Percentiles rank a stretch among this genome's conserved stretches.
phyloP scores from a whole-genome alignment of 2,888 invertebrate genomes.

The Oscheius sp. region DNA sequence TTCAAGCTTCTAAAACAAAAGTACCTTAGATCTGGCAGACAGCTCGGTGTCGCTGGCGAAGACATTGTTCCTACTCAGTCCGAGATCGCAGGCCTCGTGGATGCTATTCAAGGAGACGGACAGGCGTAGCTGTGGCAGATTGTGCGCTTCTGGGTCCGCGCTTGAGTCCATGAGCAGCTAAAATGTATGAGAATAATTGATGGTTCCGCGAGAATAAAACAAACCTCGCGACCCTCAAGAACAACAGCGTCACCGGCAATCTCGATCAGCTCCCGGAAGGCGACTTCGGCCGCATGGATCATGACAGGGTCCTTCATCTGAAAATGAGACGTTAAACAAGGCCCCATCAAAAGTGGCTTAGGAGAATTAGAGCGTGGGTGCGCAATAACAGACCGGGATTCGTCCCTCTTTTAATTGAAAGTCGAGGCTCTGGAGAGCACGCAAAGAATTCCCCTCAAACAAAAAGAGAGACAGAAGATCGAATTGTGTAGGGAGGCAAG shows the following conservation, averaged over 20 bases:
- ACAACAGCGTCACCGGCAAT: slow-evolving; percentile 14
- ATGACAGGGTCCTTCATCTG: slow-evolving; percentile 32
- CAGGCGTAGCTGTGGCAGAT: slow-evolving; percentile 17
- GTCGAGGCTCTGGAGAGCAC: background rate
- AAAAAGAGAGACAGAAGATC: slow-evolving; percentile 4
- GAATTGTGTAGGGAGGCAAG: background rate
- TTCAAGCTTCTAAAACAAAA: no score
- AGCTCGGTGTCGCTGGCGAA: slow-evolving; percentile 33
- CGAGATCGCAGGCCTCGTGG: slow-evolving; percentile 20
- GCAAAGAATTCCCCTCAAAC: background rate
- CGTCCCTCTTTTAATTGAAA: background rate
- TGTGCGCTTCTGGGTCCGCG: slow-evolving; percentile 32
- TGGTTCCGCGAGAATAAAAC: slow-evolving; percentile 10
- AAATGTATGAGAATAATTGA: slow-evolving; percentile 13
- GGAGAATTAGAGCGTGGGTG: slow-evolving; percentile 2
- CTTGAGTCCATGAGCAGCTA: slow-evolving; percentile 32
- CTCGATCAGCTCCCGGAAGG: slow-evolving; percentile 30
- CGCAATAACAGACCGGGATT: slow-evolving; percentile 13
- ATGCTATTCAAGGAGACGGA: slow-evolving; percentile 25
- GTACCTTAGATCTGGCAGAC: slow-evolving; percentile 17
- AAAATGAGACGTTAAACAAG: background rate
- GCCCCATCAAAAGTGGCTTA: background rate
- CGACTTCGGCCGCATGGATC: slow-evolving; percentile 23
- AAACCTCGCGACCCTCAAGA: slow-evolving; percentile 30
- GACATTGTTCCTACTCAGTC: slow-evolving; percentile 14